phyloP scores from a whole-genome alignment of 2,888 invertebrate genomes.

The Cordilura impudica region DNA sequence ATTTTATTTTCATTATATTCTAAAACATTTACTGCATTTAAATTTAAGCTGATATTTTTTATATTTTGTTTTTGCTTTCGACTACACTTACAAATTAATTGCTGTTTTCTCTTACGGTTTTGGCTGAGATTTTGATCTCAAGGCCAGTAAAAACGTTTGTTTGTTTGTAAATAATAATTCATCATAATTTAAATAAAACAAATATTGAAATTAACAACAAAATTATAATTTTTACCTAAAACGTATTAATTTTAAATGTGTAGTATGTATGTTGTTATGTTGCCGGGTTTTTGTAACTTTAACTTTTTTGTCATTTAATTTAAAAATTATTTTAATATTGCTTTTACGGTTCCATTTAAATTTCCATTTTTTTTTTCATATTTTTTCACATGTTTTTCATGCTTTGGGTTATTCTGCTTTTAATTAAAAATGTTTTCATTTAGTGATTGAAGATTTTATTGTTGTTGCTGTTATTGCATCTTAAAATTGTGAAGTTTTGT shows the following conservation, averaged over 20 bases:
- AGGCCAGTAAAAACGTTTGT: constrained; percentile 49
- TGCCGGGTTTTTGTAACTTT: constrained; percentile 50
- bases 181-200: constrained; percentile 12
- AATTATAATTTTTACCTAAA: constrained; percentile 44
- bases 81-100: constrained; percentile 70
- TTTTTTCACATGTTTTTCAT: constrained; percentile 15
- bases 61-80: constrained; percentile 47
- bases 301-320: constrained; percentile 50
- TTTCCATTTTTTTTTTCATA: constrained; percentile 58
- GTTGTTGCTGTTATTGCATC: not conserved
- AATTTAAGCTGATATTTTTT: constrained; percentile 50
- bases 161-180: constrained; percentile 44
- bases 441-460: constrained; percentile 10
- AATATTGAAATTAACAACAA: constrained; percentile 41
- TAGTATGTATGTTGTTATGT: constrained; percentile 58
- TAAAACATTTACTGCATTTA: constrained; percentile 57
- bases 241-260: constrained; percentile 56
- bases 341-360: constrained; percentile 61
- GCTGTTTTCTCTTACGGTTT: constrained; percentile 74
- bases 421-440: constrained; percentile 15
- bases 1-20: constrained; percentile 26
- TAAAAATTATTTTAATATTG: constrained; percentile 57
- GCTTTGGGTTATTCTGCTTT: constrained; percentile 42
- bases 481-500: constrained; percentile 23
- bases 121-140: constrained; percentile 56